Base-by-base conservation (phyloP, 2,113 vertebrate species). In the Pomatostomus ruficeps region DNA sequence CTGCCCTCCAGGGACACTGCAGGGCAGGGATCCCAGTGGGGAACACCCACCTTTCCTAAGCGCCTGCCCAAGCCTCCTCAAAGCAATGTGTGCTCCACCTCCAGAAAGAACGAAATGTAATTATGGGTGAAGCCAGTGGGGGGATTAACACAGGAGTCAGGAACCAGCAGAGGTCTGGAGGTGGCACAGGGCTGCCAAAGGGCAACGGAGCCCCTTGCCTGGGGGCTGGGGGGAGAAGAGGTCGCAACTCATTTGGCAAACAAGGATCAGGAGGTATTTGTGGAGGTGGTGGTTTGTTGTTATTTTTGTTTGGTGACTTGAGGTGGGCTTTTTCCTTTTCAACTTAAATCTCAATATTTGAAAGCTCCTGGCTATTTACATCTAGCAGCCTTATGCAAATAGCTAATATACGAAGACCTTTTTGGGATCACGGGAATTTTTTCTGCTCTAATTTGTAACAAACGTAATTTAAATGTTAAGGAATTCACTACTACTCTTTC, bases 281-380 rank as follows among this genome's bases (percentile, higher is more conserved):
- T 31, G 31, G 18, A 14, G 16, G 26, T 4, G 24, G 18, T 57
- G 10, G 9, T 25, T 28, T 36, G 46, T 35, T 81, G 52, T 18
- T 59, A 25, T 16, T 74, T 81, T 59, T 61, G 13, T 61, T 61
- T 38, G 31, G 22, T 33, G 18, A 40, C 23, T 70, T 70, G 63
- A 48, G 88, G 51, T 45, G 10, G 11, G 8, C 14, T 23, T n/a
- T 75, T n/a, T 59, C 11, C 11, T 22, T 46, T 79, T 54, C 54
- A 19, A 2, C 48, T 65, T 21, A 83, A 76, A 38, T 73, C 35
- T 17, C 33, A 59, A 26, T 31, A 33, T 86, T 80, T 46, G 67
- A 61, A 88, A 79, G 92, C 96, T 77, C 42, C 42, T 29, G 70
- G 94, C 49, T 91, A 33, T 89, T 89, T 86, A 70, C 72, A 65